A percentile compares a stretch with the other conserved stretches of the same genome.
phyloP scores from a whole-genome alignment of 2,888 invertebrate species.

The Aproaerema taeniolella region DNA sequence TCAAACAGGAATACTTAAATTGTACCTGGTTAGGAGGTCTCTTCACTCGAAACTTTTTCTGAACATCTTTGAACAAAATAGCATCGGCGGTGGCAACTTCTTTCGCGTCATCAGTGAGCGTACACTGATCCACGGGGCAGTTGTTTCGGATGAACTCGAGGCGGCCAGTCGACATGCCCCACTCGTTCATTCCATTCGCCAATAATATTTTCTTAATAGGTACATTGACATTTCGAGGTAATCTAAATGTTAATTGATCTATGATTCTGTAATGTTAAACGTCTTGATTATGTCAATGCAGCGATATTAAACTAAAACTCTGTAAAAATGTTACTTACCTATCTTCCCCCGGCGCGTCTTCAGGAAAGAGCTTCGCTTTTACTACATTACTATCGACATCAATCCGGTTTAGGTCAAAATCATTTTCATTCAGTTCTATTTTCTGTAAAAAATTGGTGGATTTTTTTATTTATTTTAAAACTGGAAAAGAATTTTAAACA shows the following conservation, averaged over 20 bases:
- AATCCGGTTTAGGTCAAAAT: no score
- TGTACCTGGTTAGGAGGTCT: slow-evolving; percentile 82
- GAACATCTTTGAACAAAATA: slow-evolving; percentile 92
- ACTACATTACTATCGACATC: no score
- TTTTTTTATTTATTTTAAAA: no score
- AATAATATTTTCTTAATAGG: slow-evolving; percentile 86
- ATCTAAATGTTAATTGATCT: slow-evolving; percentile 91
- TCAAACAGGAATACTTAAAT: slow-evolving; percentile 2
- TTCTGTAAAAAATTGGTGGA: no score
- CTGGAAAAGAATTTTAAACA: no score
- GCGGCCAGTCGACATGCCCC: slow-evolving; percentile 83
- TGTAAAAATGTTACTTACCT: slow-evolving; percentile 31
- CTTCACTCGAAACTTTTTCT: slow-evolving; percentile 83
- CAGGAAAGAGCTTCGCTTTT: slow-evolving; percentile 82
- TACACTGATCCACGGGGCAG: slow-evolving; percentile 94
- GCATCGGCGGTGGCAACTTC: slow-evolving; percentile 89
- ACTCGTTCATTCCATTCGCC: slow-evolving; percentile 89
- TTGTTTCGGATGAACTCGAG: slow-evolving; percentile 83
- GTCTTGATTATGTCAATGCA: background rate
- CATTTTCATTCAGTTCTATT: no score
- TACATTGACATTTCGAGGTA: slow-evolving; percentile 81
- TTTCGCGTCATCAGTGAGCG: slow-evolving; percentile 84
- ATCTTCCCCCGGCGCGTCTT: slow-evolving; percentile 80
- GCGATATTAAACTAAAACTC: no score
- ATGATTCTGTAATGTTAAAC: slow-evolving; percentile 76